Conservation (phyloP, 2,888 invertebrate genomes). For the Unio delphinus region DNA sequence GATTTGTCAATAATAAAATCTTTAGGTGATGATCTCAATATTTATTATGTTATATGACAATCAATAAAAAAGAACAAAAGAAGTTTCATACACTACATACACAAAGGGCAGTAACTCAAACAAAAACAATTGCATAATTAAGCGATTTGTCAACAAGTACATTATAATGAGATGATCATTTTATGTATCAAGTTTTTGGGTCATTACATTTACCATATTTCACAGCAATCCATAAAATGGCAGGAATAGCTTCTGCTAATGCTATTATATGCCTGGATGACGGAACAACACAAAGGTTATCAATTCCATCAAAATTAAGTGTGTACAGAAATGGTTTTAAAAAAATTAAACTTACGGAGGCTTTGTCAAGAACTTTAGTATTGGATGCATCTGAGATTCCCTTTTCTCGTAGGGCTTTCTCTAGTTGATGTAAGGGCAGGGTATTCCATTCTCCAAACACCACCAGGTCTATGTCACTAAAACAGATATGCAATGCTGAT, state of each 20-base stretch:
- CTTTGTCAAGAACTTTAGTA: conserved; percentile 97
- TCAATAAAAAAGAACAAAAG: background rate
- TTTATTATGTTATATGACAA: background rate
- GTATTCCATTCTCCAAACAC: conserved; percentile 88
- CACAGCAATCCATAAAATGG: too few relatives aligned
- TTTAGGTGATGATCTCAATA: background rate
- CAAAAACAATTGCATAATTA: too few relatives aligned
- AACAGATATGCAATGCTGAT: conserved; percentile 32
- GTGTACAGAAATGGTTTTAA: background rate
- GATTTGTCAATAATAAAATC: too few relatives aligned
- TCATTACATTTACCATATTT: too few relatives aligned
- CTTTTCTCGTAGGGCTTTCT: conserved; percentile 89
- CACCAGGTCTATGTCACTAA: conserved; percentile 83
- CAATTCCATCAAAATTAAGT: too few relatives aligned
- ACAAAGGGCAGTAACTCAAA: too few relatives aligned
- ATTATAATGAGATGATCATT: too few relatives aligned
- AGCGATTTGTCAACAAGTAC: too few relatives aligned
- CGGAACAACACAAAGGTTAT: too few relatives aligned
- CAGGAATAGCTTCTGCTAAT: too few relatives aligned
- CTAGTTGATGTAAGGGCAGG: conserved; percentile 90
- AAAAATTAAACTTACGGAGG: conserved; percentile 79
- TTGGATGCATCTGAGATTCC: conserved; percentile 85
- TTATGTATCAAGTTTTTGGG: too few relatives aligned
- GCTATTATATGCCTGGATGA: too few relatives aligned
- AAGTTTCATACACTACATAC: background rate